Evolutionary conservation across 1,140 invertebrate genomes (phyloP).

Genomic region (Oreohelix idahoensis): DNA sequence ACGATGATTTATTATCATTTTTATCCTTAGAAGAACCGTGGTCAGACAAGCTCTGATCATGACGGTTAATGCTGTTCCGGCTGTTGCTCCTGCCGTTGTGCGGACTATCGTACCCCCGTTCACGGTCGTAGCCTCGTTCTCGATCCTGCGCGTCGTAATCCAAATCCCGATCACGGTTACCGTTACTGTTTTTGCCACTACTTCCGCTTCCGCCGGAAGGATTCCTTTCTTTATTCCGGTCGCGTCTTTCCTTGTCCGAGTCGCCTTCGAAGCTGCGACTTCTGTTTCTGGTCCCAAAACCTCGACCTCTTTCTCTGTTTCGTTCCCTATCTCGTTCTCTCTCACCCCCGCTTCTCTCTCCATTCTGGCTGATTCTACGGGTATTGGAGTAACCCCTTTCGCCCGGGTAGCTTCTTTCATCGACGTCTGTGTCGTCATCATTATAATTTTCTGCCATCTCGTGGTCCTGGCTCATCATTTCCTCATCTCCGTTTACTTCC

Average conservation of each 20-base stretch:
- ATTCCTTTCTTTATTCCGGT: background rate
- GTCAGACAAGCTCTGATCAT: background rate
- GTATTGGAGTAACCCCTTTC: background rate
- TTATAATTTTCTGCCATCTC: constrained; percentile 22
- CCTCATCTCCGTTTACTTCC: constrained; percentile 28
- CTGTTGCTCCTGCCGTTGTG: background rate
- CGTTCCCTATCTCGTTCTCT: constrained; percentile 1
- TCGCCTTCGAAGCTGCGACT: constrained; percentile 50
- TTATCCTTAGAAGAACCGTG: background rate
- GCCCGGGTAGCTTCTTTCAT: background rate
- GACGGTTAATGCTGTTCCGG: background rate
- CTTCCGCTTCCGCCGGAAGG: constrained; percentile 30
- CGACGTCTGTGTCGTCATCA: constrained; percentile 26
- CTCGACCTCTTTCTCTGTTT: background rate
- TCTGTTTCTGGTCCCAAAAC: constrained; percentile 35
- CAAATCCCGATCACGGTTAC: background rate
- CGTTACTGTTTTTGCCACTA: background rate
- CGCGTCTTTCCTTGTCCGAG: background rate
- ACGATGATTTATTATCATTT: background rate
- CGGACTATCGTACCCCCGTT: background rate
- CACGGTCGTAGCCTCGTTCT: background rate
- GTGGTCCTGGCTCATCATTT: background rate
- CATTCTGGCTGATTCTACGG: constrained; percentile 11
- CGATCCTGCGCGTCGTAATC: background rate
- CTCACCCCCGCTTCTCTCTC: background rate